Evolutionary conservation across 2,113 vertebrate genomes (phyloP).

Genomic region (Heterocephalus glaber): DNA sequence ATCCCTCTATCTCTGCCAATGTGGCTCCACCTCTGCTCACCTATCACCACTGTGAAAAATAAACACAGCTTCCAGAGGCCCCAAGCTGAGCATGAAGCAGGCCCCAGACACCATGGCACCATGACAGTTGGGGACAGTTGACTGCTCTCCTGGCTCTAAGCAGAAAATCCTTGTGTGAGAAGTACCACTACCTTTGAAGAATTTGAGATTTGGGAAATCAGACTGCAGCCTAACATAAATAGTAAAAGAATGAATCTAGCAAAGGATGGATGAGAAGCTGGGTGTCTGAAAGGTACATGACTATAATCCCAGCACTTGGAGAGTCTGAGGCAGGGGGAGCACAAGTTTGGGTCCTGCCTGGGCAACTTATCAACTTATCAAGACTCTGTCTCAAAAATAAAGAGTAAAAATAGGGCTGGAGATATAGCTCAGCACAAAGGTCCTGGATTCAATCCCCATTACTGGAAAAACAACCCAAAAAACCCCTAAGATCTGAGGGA

Average conservation of each 20-base stretch:
- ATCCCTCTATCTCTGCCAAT: not conserved
- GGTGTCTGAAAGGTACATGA: not conserved
- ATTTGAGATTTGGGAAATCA: not conserved
- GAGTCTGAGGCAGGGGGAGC: not conserved
- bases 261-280: not conserved
- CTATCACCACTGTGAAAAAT: not conserved
- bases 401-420: not conserved
- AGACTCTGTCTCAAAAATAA: not conserved
- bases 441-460: not conserved
- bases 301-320: not conserved
- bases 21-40: not conserved
- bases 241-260: not conserved
- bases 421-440: not conserved
- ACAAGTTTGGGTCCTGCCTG: not conserved
- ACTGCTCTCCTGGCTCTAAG: not conserved
- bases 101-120: not conserved
- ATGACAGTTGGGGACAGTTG: not conserved
- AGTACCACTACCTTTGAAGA: not conserved
- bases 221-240: not conserved
- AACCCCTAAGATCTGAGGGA: not conserved
- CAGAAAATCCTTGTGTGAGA: not conserved
- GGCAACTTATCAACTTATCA: not conserved
- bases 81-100: not conserved
- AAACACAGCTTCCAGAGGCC: not conserved
- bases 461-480: not conserved